Conservation (phyloP, 2,797 vertebrate genomes). For the Channa striata region DNA sequence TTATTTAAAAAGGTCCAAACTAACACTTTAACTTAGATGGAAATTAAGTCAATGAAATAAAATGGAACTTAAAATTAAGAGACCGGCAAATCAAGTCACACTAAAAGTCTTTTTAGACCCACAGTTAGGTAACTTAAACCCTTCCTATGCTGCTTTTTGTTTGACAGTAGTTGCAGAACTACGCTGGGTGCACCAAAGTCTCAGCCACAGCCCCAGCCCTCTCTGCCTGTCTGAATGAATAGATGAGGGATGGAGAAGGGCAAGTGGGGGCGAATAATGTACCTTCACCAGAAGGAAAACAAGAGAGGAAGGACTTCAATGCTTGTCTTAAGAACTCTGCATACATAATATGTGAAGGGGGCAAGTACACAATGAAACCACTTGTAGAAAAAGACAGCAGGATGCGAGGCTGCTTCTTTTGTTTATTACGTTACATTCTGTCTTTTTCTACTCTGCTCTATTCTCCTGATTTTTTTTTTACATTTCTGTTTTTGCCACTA, state of each 20-base stretch:
- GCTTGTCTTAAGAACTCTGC: constrained; percentile 34
- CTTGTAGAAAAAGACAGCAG: constrained; percentile 55
- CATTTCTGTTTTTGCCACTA: constrained; percentile 53
- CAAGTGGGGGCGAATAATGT: constrained; percentile 10
- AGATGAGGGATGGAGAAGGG: neutral
- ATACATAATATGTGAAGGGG: constrained; percentile 29
- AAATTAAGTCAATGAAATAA: neutral
- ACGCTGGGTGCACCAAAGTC: neutral
- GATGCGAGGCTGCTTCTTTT: constrained; percentile 3
- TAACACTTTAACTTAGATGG: neutral
- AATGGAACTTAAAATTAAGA: neutral
- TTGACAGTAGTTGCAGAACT: constrained; percentile 19
- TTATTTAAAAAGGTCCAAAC: neutral
- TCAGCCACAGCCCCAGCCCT: constrained; percentile 7
- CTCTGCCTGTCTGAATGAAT: constrained; percentile 6
- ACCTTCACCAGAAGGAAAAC: constrained; percentile 32
- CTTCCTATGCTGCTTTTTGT: neutral
- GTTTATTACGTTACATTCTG: constrained; percentile 10
- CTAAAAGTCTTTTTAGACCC: constrained; percentile 6
- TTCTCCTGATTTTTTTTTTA: constrained; percentile 1
- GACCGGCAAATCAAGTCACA: neutral
- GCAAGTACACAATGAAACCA: constrained; percentile 51
- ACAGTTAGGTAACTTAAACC: constrained; percentile 14
- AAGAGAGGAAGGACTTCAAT: constrained; percentile 9
- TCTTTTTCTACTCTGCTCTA: constrained; percentile 34